Conservation (phyloP, 2,797 vertebrate genomes). For the Loriculus beryllinus region DNA sequence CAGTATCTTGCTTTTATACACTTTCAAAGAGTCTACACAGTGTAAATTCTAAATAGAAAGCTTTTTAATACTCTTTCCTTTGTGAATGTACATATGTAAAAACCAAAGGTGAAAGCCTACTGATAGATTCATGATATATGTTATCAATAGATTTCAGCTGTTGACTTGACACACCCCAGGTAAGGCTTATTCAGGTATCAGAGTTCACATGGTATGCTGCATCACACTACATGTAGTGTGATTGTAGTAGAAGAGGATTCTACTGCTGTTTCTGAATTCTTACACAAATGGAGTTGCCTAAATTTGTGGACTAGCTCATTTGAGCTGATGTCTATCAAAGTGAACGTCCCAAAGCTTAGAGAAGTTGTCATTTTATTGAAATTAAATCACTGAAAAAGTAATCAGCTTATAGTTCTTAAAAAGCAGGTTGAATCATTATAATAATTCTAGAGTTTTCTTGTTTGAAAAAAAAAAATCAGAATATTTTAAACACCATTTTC, state of each 20-base stretch:
- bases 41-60: background rate
- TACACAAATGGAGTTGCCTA: background rate
- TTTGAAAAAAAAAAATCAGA: background rate
- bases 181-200: background rate
- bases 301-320: background rate
- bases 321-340: background rate
- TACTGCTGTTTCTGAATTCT: background rate
- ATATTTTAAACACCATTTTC: background rate
- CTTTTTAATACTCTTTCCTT: background rate
- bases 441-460: background rate
- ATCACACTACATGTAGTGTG: background rate
- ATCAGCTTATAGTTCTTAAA: background rate
- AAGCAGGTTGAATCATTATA: background rate
- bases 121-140: background rate
- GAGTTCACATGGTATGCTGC: background rate
- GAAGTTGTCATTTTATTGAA: background rate
- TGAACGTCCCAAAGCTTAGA: background rate
- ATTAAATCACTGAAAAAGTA: background rate
- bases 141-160: background rate
- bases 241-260: background rate
- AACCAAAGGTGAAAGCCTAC: background rate
- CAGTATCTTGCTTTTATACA: constrained; percentile 10
- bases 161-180: background rate
- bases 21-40: constrained; percentile 2
- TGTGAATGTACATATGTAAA: background rate